These are phyloP conservation scores for Sitobion miscanthi DNA, from an alignment of 1,140 invertebrate species.

Conservation along the genomic window DNA sequence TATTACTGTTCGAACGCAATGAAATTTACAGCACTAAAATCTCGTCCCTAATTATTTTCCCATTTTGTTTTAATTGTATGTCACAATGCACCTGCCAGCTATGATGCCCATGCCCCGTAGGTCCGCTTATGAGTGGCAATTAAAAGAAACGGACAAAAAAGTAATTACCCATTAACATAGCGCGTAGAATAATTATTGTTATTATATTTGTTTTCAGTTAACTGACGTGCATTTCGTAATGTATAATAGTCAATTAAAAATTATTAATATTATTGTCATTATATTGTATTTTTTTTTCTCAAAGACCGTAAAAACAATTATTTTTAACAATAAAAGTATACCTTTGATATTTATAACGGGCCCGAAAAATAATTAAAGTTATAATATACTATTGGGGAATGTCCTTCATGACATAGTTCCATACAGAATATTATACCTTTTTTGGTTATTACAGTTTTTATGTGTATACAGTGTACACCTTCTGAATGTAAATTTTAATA, in stretches of 20 bases:
- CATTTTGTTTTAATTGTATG: background rate
- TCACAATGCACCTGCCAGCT: background rate
- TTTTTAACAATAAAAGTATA: background rate
- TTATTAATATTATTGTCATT: conserved; percentile 21
- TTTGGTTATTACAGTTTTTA: background rate
- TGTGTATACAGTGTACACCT: background rate
- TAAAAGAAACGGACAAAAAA: background rate
- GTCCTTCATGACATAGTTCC: background rate
- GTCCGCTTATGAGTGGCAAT: background rate
- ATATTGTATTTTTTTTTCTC: background rate
- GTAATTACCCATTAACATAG: background rate
- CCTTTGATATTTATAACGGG: conserved; percentile 4
- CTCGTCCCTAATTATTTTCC: background rate
- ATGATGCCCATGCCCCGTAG: background rate
- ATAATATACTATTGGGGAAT: background rate
- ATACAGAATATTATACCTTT: background rate
- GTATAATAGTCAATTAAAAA: conserved; percentile 14
- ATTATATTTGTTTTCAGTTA: conserved; percentile 24
- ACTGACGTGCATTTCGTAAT: background rate
- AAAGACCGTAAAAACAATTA: background rate
- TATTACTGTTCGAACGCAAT: background rate
- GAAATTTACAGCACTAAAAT: background rate
- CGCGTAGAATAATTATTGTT: background rate
- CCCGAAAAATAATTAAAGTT: background rate
- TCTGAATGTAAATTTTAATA: background rate